These are phyloP conservation scores for Pygoscelis antarcticus DNA, from an alignment of 2,113 vertebrate species.

Conservation along the genomic window DNA sequence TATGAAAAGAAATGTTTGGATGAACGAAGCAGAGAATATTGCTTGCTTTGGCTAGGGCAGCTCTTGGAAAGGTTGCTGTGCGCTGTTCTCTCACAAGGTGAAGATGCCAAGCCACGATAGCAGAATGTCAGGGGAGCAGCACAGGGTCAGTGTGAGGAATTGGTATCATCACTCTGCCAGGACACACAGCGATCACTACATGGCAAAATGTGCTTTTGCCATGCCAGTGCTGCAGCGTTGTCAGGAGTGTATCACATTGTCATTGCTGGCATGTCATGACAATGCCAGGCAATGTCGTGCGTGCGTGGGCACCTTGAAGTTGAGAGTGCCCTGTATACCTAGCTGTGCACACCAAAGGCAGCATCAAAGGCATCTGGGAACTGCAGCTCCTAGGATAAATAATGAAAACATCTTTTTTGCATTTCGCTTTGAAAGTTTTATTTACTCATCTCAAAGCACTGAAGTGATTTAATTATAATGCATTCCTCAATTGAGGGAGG, in stretches of 20 bases:
- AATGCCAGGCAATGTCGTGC: neutral
- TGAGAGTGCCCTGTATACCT: neutral
- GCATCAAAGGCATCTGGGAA: neutral
- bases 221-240: neutral
- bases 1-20: neutral
- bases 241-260: fast-evolving
- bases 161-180: neutral
- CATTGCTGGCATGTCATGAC: neutral
- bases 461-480: neutral
- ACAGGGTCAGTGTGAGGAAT: neutral
- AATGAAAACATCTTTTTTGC: neutral
- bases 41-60: neutral
- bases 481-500: neutral
- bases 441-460: neutral
- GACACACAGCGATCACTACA: neutral
- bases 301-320: fast-evolving
- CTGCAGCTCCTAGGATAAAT: neutral
- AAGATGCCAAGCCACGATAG: neutral
- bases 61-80: neutral
- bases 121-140: neutral
- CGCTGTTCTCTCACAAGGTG: neutral
- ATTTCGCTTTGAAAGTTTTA: neutral
- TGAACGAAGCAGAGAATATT: neutral
- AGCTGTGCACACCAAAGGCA: neutral
- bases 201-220: neutral